Base-by-base conservation (phyloP, 2,888 invertebrate species). In the Rhimphoctona megacephalus region DNA sequence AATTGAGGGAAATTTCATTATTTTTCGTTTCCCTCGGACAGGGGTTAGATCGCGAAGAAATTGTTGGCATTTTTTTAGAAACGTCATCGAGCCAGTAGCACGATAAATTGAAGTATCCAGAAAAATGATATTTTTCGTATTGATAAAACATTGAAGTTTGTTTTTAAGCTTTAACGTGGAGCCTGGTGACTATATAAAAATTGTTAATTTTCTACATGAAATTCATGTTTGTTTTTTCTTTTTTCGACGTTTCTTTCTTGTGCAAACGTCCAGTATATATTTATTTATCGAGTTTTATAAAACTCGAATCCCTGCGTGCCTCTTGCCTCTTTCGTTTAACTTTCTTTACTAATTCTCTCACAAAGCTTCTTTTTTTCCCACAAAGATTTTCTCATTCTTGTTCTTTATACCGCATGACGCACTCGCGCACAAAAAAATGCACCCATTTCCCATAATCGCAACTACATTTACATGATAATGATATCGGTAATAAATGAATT, bases 401-500 rank as follows among this genome's bases (percentile, higher is more conserved):
- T 49, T 69, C 43, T 49, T 66, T 61, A 57, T 83, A 74, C 64
- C 73, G 52, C 82, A 72, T 80, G 69, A 82, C 66, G 19, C 83
- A 49, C 83, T 76, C 70, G 67, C 81, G 69, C 64, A 80, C 84
- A 54, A 77, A 72, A 36, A 39, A 61, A 74, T 66, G 39, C 81
- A 82, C 70, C 66, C 84, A 72, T 80, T 66, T 57, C 64, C 81
- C 79, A 84, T 80, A 79, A 86, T 84, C 57, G 74, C 73, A 25
- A 46, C 39, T 85, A 87, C 79, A 79, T 80, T 87, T 82, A 85
- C 46, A 52, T 81, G 83, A 86, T 84, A 82, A 88, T 80, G 73
- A 81, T 81, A 84, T 73, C 80, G 78, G 54, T 74, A 77, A 80
- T 78, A 36, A 73, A 82, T 83, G 80, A 87, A 85, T 87, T 57